These are phyloP conservation scores for Mormyrops boulengeri DNA, from an alignment of 2,797 vertebrate species.

Conservation along the genomic window DNA sequence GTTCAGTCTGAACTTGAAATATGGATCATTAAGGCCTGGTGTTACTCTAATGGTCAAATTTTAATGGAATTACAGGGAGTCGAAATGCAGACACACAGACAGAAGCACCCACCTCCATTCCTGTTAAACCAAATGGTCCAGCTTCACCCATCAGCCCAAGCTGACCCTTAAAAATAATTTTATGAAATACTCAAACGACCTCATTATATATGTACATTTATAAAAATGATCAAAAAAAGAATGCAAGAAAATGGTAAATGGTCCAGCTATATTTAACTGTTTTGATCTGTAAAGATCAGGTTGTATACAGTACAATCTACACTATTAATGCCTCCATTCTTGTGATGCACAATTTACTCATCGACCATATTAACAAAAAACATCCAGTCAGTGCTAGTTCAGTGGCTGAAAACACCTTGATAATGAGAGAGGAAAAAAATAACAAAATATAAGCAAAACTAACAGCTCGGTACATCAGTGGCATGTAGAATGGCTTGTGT, in stretches of 20 bases:
- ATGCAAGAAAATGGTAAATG: background rate
- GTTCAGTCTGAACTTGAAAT: slow-evolving; percentile 14
- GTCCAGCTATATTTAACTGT: background rate
- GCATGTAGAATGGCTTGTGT: background rate
- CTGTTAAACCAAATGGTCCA: slow-evolving; percentile 50
- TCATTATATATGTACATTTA: background rate
- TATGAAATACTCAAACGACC: background rate
- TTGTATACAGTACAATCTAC: background rate
- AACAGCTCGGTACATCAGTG: background rate
- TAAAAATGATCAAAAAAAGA: background rate
- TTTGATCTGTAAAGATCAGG: background rate
- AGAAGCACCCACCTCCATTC: slow-evolving; percentile 41
- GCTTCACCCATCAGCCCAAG: slow-evolving; percentile 46
- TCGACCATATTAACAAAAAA: background rate
- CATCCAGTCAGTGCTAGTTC: background rate
- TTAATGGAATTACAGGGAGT: background rate
- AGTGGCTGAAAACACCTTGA: background rate
- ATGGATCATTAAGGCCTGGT: background rate
- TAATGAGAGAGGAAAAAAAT: background rate
- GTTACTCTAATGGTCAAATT: background rate
- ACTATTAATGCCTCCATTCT: background rate
- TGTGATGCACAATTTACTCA: background rate
- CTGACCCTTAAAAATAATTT: slow-evolving; percentile 45
- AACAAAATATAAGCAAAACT: too few species aligned
- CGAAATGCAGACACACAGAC: background rate